Percentiles rank a stretch among this genome's conserved stretches.
Conservation (phyloP, 2,113 vertebrate genomes). For the Herpetotheres cachinnans region DNA sequence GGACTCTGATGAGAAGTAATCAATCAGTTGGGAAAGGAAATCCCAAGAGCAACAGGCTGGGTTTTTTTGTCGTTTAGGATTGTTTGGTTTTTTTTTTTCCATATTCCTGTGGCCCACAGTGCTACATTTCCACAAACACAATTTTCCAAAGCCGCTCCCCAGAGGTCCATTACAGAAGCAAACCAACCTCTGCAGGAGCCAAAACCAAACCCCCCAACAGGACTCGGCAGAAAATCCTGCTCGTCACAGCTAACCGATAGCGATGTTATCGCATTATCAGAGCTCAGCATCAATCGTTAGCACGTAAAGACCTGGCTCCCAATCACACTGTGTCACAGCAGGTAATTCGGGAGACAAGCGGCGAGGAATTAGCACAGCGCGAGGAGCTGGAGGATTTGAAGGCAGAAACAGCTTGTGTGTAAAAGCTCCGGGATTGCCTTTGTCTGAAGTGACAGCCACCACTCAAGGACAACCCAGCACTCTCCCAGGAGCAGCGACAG, state of each 20-base stretch:
- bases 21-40: conserved; percentile 41
- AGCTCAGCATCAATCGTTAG: background rate
- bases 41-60: background rate
- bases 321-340: background rate
- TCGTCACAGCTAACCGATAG: background rate
- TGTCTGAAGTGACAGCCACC: background rate
- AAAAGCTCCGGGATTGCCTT: background rate
- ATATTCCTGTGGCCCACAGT: rapidly evolving
- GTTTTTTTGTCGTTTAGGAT: background rate
- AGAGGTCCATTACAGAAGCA: background rate
- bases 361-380: background rate
- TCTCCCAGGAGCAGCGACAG: background rate
- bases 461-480: background rate
- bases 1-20: background rate
- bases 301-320: background rate
- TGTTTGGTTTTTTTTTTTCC: background rate
- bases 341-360: rapidly evolving
- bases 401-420: background rate
- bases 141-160: background rate
- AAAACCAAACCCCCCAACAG: background rate
- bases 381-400: background rate
- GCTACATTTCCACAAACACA: background rate
- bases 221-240: background rate
- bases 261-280: background rate
- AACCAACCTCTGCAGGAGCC: background rate